phyloP scores from a whole-genome alignment of 2,113 vertebrate species.

The Rhabdornis inornatus region DNA sequence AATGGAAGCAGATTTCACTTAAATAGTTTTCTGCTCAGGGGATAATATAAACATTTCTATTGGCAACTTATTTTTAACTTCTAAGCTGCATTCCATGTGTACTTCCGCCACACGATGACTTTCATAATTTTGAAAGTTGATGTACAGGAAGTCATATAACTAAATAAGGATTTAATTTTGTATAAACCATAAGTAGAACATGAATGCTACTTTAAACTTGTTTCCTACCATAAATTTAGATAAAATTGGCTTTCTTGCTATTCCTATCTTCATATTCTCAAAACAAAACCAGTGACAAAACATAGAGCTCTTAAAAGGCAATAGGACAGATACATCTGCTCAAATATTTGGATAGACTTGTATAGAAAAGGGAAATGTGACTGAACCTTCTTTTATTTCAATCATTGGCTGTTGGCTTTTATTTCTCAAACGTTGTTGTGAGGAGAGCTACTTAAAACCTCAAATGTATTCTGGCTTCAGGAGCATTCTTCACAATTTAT shows the following conservation, averaged over 20 bases:
- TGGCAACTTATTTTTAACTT: neutral
- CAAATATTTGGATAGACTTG: slow-evolving; percentile 44
- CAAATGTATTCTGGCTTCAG: neutral
- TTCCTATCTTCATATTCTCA: neutral
- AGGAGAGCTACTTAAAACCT: neutral
- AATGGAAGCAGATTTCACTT: neutral
- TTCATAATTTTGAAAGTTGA: neutral
- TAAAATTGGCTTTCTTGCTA: neutral
- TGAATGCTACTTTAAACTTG: neutral
- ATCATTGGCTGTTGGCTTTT: neutral
- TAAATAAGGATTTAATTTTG: neutral
- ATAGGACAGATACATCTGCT: slow-evolving; percentile 15
- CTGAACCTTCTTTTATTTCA: slow-evolving; percentile 35
- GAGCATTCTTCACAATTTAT: neutral
- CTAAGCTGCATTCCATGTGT: neutral
- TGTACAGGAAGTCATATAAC: neutral
- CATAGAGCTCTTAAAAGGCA: slow-evolving; percentile 22
- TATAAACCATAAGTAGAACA: neutral
- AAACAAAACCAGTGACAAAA: slow-evolving; percentile 40
- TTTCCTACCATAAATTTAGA: neutral
- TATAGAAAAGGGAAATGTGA: slow-evolving; percentile 52
- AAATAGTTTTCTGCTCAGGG: neutral
- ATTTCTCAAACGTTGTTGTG: neutral
- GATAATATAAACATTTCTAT: neutral
- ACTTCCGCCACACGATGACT: neutral